Percentiles rank a stretch among this genome's conserved stretches.
These are phyloP conservation scores for Helicolenus hilgendorfi DNA, from an alignment of 2,797 vertebrate genomes.

Conservation along the genomic window DNA sequence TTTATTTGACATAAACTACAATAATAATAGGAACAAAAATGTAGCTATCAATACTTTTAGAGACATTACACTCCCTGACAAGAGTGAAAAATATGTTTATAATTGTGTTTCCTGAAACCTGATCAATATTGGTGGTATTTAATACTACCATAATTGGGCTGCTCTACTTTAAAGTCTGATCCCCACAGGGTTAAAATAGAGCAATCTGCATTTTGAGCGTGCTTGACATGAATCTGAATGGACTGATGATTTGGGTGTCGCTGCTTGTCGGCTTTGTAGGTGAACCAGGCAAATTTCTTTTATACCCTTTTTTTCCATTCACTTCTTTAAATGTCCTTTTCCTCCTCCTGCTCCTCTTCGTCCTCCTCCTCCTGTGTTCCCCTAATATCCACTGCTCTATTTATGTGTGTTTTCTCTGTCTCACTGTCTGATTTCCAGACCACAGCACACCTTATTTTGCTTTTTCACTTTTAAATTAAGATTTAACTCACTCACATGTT, in stretches of 20 bases:
- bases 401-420: slow-evolving; percentile 40
- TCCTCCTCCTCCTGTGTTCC: background rate
- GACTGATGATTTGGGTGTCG: slow-evolving; percentile 15
- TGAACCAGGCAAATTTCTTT: background rate
- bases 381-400: background rate
- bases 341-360: background rate
- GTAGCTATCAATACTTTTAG: background rate
- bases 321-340: slow-evolving; percentile 4
- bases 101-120: background rate
- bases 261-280: slow-evolving; percentile 57
- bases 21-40: background rate
- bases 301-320: background rate
- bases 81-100: background rate
- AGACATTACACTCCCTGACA: background rate
- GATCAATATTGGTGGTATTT: no score
- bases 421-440: slow-evolving; percentile 59
- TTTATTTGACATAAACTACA: background rate
- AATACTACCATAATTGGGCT: background rate
- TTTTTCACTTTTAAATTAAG: background rate
- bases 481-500: slow-evolving; percentile 5
- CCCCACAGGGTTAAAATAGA: slow-evolving; percentile 59
- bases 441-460: slow-evolving; percentile 65
- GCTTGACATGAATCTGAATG: slow-evolving; percentile 33
- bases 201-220: slow-evolving; percentile 5
- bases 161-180: background rate